These are phyloP conservation scores for human (Homo sapiens) DNA, from an alignment of 2,113 vertebrate species.

Conservation along the genomic window DNA sequence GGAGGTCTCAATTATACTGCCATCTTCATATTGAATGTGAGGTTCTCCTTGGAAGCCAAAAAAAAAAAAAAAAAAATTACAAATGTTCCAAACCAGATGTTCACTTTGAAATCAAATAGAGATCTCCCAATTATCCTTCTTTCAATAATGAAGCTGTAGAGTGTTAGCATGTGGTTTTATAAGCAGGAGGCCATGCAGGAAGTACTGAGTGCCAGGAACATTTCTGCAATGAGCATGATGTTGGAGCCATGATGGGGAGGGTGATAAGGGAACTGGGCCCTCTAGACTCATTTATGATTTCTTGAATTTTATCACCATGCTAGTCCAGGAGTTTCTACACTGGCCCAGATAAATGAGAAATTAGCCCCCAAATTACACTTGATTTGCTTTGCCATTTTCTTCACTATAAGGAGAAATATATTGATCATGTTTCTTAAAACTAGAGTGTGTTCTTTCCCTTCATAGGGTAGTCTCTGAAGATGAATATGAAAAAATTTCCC, in stretches of 20 bases:
- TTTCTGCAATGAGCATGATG: neutral
- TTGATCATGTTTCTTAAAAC: neutral
- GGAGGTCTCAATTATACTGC: constrained; percentile 50
- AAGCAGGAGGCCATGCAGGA: neutral
- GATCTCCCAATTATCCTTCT: constrained; percentile 20
- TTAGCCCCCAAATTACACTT: neutral
- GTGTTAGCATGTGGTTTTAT: neutral
- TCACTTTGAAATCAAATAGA: constrained; percentile 57
- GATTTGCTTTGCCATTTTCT: neutral
- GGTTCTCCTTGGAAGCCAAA: constrained; percentile 37
- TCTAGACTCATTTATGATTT: neutral
- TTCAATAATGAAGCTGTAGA: constrained; percentile 42
- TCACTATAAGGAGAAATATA: neutral
- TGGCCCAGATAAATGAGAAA: neutral
- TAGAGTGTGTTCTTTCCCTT: neutral
- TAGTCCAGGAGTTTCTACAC: neutral
- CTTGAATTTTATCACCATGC: neutral
- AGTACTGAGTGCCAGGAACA: neutral
- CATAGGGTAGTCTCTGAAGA: neutral
- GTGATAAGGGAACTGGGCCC: neutral
- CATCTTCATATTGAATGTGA: constrained; percentile 49
- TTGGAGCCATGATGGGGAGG: neutral
- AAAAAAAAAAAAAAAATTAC: neutral
- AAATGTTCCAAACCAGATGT: constrained; percentile 65
- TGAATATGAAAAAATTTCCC: neutral